phyloP scores from a whole-genome alignment of 2,113 vertebrate species.

The Uria lomvia region DNA sequence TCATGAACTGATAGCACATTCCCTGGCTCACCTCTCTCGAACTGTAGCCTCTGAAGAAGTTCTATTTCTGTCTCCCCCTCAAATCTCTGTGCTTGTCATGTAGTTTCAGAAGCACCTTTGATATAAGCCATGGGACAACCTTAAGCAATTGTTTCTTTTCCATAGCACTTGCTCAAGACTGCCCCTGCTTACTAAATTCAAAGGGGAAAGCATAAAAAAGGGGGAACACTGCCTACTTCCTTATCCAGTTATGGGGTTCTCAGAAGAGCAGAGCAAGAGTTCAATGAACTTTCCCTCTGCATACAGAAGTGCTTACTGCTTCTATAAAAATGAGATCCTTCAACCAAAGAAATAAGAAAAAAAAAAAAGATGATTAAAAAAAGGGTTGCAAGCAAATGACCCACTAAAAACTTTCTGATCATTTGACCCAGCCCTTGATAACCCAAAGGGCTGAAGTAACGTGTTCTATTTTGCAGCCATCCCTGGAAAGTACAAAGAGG shows the following conservation, averaged over 20 bases:
- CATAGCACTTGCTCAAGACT: neutral
- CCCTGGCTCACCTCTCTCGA: neutral
- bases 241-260: neutral
- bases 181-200: neutral
- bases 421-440: neutral
- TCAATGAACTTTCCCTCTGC: neutral
- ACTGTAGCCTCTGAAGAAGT: neutral
- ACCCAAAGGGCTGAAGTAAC: neutral
- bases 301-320: neutral
- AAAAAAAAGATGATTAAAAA: too few relatives aligned
- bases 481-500: neutral
- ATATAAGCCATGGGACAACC: neutral
- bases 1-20: neutral
- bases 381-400: rapidly evolving
- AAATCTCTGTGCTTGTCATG: conserved; percentile 41
- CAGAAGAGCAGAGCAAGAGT: neutral
- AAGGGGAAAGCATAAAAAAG: neutral
- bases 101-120: conserved; percentile 51
- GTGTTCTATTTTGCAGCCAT: rapidly evolving
- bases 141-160: conserved; percentile 3
- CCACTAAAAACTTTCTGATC: neutral
- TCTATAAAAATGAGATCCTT: neutral
- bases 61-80: conserved; percentile 39
- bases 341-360: neutral
- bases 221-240: neutral